phyloP scores from a whole-genome alignment of 2,888 invertebrate genomes.

The Caenorhabditis sp. region DNA sequence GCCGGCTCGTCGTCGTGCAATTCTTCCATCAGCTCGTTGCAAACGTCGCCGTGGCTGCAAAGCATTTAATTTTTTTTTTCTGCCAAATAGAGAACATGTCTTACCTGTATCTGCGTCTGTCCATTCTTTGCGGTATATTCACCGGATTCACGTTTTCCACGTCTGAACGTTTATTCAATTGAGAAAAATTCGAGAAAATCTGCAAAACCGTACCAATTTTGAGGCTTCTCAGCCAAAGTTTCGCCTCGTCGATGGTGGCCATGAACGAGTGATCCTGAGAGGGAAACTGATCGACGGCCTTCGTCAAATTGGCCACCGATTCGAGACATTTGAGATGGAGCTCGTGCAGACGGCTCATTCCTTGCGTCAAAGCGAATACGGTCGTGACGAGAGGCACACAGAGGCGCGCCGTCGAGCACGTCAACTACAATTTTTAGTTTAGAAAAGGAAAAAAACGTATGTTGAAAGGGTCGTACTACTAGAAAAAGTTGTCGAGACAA shows the following conservation, averaged over 20 bases:
- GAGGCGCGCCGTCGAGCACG: too few relatives aligned
- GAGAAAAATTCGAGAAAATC: neutral
- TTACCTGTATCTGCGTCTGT: constrained; percentile 13
- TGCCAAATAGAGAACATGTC: too few relatives aligned
- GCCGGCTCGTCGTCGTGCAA: constrained; percentile 54
- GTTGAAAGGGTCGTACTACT: too few relatives aligned
- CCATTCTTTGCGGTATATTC: constrained; percentile 1
- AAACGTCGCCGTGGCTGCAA: constrained; percentile 18
- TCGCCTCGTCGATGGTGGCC: constrained; percentile 11
- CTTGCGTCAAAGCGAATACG: constrained; percentile 9
- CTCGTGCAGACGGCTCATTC: neutral
- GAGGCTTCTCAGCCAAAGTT: neutral
- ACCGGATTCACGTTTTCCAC: neutral
- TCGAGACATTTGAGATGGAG: constrained; percentile 19
- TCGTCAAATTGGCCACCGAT: constrained; percentile 28
- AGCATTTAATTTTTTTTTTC: too few relatives aligned
- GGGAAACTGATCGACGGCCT: constrained; percentile 19
- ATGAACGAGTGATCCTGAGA: constrained; percentile 7
- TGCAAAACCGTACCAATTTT: neutral
- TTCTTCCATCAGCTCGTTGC: constrained; percentile 45
- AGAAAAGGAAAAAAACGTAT: too few relatives aligned
- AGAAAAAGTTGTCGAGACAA: too few relatives aligned
- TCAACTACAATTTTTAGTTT: too few relatives aligned
- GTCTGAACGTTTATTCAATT: neutral
- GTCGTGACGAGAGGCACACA: constrained; percentile 33